phyloP scores from a whole-genome alignment of 1,140 invertebrate genomes.

The Drosophila arawakana region DNA sequence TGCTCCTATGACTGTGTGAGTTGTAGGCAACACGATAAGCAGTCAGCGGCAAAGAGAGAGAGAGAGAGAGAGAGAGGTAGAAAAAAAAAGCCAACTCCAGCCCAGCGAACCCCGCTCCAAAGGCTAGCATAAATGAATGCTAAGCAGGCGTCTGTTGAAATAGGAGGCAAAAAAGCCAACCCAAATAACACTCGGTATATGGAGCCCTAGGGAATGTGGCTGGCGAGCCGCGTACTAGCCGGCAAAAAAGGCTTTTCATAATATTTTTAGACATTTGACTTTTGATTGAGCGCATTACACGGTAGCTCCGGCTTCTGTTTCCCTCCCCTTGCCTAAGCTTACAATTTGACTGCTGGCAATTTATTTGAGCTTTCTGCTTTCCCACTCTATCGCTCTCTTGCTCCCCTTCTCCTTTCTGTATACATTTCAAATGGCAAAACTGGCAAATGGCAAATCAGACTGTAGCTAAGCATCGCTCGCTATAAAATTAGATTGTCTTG shows the following conservation, averaged over 20 bases:
- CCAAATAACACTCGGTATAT: not conserved
- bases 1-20: slow-evolving; percentile 27
- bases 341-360: slow-evolving; percentile 74
- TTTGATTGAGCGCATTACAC: slow-evolving; percentile 82
- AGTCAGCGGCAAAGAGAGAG: slow-evolving; percentile 31
- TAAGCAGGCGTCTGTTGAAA: slow-evolving; percentile 55
- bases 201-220: slow-evolving; percentile 22
- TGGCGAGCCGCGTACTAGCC: slow-evolving; percentile 19
- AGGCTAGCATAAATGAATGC: slow-evolving; percentile 76
- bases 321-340: slow-evolving; percentile 40
- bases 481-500: slow-evolving; percentile 79
- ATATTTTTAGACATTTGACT: slow-evolving; percentile 83
- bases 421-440: slow-evolving; percentile 6
- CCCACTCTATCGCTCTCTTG: not conserved
- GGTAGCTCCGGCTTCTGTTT: slow-evolving; percentile 10
- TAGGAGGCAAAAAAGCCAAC: slow-evolving; percentile 24
- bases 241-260: slow-evolving; percentile 77
- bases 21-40: slow-evolving; percentile 61
- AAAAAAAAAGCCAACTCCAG: slow-evolving; percentile 39
- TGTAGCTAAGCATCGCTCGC: slow-evolving; percentile 33
- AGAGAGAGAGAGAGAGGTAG: not conserved
- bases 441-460: slow-evolving; percentile 46
- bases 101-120: slow-evolving; percentile 6
- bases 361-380: slow-evolving; percentile 60
- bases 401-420: not conserved